A percentile compares a stretch with the other conserved stretches of the same genome.
These are phyloP conservation scores for Macrosoma leucophasiata DNA, from an alignment of 2,888 invertebrate species.

Conservation along the genomic window DNA sequence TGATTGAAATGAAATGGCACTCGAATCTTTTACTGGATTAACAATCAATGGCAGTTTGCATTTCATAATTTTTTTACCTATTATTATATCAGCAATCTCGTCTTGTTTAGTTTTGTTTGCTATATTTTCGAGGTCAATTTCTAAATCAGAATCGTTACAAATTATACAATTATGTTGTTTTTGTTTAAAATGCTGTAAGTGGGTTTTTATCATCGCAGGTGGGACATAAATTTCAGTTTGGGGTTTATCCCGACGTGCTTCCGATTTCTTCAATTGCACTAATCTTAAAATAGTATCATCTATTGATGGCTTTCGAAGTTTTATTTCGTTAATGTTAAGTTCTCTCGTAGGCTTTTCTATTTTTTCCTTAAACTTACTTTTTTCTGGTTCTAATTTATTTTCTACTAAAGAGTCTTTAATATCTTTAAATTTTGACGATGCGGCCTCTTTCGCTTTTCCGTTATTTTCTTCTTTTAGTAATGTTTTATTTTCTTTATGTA, in stretches of 20 bases:
- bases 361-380: constrained; percentile 6
- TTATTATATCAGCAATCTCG: constrained; percentile 35
- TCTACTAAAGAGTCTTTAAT: constrained; percentile 9
- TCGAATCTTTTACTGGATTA: constrained; percentile 21
- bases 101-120: constrained; percentile 18
- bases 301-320: constrained; percentile 27
- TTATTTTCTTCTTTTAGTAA: constrained; percentile 11
- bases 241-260: constrained; percentile 10
- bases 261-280: constrained; percentile 34
- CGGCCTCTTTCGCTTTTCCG: constrained; percentile 16
- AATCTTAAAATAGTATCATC: constrained; percentile 35
- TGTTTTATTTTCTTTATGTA: constrained; percentile 17
- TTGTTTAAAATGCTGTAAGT: constrained; percentile 20
- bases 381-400: constrained; percentile 8
- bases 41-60: constrained; percentile 27
- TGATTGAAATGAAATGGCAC: constrained; percentile 34
- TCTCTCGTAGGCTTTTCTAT: constrained; percentile 25
- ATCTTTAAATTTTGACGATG: constrained; percentile 14
- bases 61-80: constrained; percentile 42
- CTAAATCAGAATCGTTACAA: constrained; percentile 34
- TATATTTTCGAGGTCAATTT: constrained; percentile 32
- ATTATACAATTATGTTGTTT: constrained; percentile 21
- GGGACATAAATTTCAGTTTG: constrained; percentile 21
- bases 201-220: constrained; percentile 14
- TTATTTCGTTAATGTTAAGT: constrained; percentile 31